A percentile compares a stretch with the other conserved stretches of the same genome.
Conservation (phyloP, 2,113 vertebrate species). For the Raja brachyura region DNA sequence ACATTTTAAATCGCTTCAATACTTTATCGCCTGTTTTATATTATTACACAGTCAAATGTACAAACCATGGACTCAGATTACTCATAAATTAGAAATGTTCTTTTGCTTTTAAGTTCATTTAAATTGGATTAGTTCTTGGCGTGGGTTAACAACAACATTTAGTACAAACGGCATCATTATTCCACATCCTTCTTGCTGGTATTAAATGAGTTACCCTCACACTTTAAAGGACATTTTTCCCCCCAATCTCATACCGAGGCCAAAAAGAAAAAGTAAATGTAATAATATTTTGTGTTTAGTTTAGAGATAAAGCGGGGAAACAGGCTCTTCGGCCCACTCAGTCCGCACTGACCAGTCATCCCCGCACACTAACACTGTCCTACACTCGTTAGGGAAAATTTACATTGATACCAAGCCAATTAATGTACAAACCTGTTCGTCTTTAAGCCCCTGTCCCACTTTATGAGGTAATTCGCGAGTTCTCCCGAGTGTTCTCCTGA, state of each 20-base stretch:
- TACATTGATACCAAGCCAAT: too few relatives aligned
- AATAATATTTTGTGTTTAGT: too few relatives aligned
- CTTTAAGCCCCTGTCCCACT: too few relatives aligned
- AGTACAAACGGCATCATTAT: background rate
- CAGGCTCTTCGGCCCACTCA: too few relatives aligned
- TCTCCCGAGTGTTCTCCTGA: too few relatives aligned
- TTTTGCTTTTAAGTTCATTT: background rate
- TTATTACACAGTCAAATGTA: background rate
- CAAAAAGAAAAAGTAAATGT: background rate
- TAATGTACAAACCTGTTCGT: too few relatives aligned
- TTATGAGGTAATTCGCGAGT: too few relatives aligned
- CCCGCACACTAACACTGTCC: too few relatives aligned
- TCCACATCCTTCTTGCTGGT: background rate
- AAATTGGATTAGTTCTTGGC: background rate
- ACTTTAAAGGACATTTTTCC: background rate
- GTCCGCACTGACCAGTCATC: too few relatives aligned
- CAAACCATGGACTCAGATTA: background rate
- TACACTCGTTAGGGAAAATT: too few relatives aligned
- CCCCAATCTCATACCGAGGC: background rate
- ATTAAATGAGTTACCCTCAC: background rate
- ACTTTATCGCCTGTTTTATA: background rate
- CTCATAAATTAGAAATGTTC: background rate
- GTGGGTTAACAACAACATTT: background rate
- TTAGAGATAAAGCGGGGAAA: too few relatives aligned
- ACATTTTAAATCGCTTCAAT: background rate